These are phyloP conservation scores for Diplosoma virens DNA, from an alignment of 23 tunicate genomes.

Conservation along the genomic window DNA sequence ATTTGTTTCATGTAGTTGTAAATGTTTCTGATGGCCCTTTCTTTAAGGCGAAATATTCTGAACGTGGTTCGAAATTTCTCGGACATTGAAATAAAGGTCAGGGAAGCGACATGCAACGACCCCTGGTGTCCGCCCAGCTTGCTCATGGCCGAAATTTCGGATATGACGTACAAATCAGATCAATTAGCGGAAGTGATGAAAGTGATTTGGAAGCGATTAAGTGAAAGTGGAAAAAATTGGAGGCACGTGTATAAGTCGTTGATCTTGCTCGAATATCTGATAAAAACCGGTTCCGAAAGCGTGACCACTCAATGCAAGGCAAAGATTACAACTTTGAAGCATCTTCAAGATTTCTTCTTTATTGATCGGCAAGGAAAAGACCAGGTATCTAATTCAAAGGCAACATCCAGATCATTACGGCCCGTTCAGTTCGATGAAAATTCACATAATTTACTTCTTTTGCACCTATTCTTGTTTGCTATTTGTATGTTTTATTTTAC, in stretches of 20 bases:
- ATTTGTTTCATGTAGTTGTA: no score
- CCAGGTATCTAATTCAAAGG: constrained; percentile 12
- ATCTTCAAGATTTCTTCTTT: constrained; percentile 53
- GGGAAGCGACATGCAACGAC: constrained; percentile 77
- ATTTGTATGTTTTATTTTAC: no score
- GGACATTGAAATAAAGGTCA: constrained; percentile 56
- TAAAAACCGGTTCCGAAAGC: constrained; percentile 71
- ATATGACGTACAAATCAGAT: constrained; percentile 47
- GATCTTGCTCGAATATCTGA: constrained; percentile 57
- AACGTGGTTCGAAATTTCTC: constrained; percentile 72
- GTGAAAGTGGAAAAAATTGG: constrained; percentile 85
- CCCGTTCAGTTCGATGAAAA: neutral
- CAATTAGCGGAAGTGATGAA: constrained; percentile 60
- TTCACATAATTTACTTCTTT: neutral
- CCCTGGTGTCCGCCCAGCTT: constrained; percentile 65
- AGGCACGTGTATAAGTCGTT: constrained; percentile 72
- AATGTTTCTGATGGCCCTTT: constrained; percentile 15
- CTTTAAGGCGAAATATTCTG: constrained; percentile 47
- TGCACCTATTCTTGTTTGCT: no score
- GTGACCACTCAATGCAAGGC: constrained; percentile 58
- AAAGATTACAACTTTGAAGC: constrained; percentile 40
- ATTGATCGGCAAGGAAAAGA: constrained; percentile 55
- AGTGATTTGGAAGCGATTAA: constrained; percentile 63
- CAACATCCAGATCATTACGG: neutral
- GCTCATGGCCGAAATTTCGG: constrained; percentile 62